Conservation (phyloP, 2,113 vertebrate genomes). For the Australoheros scitulus region DNA sequence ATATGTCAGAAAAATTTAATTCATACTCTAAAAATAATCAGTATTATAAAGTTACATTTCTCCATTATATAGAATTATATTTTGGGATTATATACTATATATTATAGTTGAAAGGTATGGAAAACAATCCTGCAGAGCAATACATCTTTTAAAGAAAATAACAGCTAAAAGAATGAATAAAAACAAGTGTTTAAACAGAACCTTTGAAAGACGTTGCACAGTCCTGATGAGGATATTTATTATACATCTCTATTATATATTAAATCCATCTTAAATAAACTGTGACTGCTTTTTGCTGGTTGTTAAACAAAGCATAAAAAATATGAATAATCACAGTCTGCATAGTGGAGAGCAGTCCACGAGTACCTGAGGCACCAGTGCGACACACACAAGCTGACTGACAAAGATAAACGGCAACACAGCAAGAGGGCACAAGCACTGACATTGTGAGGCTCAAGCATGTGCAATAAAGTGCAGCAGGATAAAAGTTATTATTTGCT, state of each 20-base stretch:
- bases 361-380: not conserved
- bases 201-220: not conserved
- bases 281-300: not conserved
- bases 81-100: no score
- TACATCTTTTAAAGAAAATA: no score
- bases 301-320: not conserved
- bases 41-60: not conserved
- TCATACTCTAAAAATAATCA: not conserved
- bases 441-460: constrained; percentile 15
- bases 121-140: no score
- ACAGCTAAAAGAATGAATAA: no score
- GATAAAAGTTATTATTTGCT: constrained; percentile 43
- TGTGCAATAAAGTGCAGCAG: constrained; percentile 22
- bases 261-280: not conserved
- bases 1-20: not conserved
- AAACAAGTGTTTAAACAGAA: not conserved
- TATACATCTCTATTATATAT: no score
- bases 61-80: no score
- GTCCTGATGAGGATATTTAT: not conserved
- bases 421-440: not conserved
- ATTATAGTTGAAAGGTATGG: no score
- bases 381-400: constrained; percentile 1
- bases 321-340: not conserved
- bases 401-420: constrained; percentile 10
- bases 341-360: not conserved